Conservation (phyloP, 2,888 invertebrate species). For the Gibbula magus region DNA sequence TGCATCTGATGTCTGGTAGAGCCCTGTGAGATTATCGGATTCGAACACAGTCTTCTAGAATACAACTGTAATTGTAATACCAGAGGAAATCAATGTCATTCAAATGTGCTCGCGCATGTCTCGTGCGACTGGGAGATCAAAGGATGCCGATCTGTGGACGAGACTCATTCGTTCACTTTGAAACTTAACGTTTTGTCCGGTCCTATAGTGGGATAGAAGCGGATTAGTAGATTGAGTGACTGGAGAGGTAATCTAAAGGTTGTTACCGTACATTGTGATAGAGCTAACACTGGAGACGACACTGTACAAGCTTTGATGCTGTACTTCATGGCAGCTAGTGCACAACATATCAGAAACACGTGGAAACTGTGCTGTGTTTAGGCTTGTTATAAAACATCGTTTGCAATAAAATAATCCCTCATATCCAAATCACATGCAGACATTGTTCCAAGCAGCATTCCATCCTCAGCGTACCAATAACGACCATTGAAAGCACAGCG, state of each 20-base stretch:
- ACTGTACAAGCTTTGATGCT: background rate
- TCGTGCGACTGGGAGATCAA: conserved; percentile 13
- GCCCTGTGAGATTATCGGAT: background rate
- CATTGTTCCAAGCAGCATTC: background rate
- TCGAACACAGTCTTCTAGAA: background rate
- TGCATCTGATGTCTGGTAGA: background rate
- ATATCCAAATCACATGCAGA: background rate
- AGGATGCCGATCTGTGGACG: background rate
- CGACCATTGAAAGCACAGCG: background rate
- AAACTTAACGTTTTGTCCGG: conserved; percentile 4
- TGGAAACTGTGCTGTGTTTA: background rate
- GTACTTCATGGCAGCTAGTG: background rate
- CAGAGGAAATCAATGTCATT: conserved; percentile 11
- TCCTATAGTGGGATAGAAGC: background rate
- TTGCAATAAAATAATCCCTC: background rate
- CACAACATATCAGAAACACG: background rate
- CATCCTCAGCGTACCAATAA: background rate
- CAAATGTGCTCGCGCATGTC: conserved; percentile 16
- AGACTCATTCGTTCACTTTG: background rate
- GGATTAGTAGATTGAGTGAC: too few species aligned
- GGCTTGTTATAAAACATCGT: background rate
- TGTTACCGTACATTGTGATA: background rate
- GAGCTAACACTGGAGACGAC: background rate
- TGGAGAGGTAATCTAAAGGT: background rate
- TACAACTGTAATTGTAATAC: background rate